These are phyloP conservation scores for Brachionus paranguensis DNA, from an alignment of 1,140 invertebrate species.

Conservation along the genomic window DNA sequence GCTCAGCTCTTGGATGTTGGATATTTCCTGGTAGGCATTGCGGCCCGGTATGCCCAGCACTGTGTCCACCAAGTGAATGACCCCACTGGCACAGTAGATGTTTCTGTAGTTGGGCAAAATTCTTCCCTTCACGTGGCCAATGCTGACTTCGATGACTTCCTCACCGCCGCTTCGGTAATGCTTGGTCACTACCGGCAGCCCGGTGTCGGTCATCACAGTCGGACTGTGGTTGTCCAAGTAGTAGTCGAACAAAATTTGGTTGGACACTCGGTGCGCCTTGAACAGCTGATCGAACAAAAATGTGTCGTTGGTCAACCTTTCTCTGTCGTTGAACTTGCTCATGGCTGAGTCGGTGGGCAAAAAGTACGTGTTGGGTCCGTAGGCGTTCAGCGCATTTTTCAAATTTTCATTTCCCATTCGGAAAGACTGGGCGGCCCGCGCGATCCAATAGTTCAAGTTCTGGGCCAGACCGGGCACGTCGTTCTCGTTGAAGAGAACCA, in stretches of 20 bases:
- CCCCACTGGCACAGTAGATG: conserved; percentile 28
- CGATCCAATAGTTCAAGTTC: conserved; percentile 33
- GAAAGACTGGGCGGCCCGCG: neutral
- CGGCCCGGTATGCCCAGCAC: neutral
- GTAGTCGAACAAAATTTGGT: conserved; percentile 27
- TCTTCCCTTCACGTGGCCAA: conserved; percentile 24
- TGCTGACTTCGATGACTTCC: conserved; percentile 5
- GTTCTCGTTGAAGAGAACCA: conserved; percentile 19
- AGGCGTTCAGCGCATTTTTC: conserved; percentile 8
- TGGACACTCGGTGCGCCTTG: conserved; percentile 6
- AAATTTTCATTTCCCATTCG: conserved; percentile 30
- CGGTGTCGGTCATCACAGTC: neutral
- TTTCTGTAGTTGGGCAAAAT: conserved; percentile 31
- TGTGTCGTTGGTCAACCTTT: conserved; percentile 3
- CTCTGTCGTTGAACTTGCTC: neutral
- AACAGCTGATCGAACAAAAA: conserved; percentile 23
- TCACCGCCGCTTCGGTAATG: neutral
- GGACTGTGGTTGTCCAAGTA: neutral
- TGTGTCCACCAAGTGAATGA: conserved; percentile 34
- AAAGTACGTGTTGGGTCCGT: conserved; percentile 33
- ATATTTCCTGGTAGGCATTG: conserved; percentile 35
- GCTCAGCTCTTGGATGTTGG: conserved; percentile 3
- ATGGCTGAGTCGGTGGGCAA: neutral
- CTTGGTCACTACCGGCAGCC: neutral
- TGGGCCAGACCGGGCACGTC: neutral